These are phyloP conservation scores for Periplaneta americana DNA, from an alignment of 1,140 invertebrate species.

Conservation along the genomic window DNA sequence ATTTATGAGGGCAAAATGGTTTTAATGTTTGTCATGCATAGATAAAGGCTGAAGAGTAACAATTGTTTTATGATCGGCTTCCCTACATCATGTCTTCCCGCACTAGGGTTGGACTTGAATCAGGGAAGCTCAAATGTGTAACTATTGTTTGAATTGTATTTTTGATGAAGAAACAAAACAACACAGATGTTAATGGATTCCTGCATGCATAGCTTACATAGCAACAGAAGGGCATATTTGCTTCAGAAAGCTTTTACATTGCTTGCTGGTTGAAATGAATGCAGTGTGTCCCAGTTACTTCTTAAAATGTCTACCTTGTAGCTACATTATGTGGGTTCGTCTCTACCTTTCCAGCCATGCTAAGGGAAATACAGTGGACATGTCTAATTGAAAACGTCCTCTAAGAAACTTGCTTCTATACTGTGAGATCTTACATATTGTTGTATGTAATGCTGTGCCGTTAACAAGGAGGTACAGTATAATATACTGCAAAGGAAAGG, in stretches of 20 bases:
- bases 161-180: not conserved
- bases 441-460: not conserved
- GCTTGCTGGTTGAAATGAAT: not conserved
- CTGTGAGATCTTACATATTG: not conserved
- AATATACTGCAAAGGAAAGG: no score
- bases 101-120: not conserved
- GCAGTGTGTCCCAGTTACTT: not conserved
- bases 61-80: not conserved
- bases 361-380: not conserved
- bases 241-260: not conserved
- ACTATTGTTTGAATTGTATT: not conserved
- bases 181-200: not conserved
- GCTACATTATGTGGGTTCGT: not conserved
- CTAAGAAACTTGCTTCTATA: not conserved
- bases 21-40: not conserved
- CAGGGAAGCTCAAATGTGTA: not conserved
- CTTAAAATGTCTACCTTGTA: not conserved
- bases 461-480: no score
- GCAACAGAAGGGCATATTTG: not conserved
- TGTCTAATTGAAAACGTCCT: not conserved
- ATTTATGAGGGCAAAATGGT: no score
- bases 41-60: not conserved
- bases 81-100: not conserved
- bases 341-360: not conserved
- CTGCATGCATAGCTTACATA: not conserved